Evolutionary conservation across 2,113 vertebrate species (phyloP), one percentile per base, ranked within the genome.

Genomic region (Megaceryle torquata): DNA sequence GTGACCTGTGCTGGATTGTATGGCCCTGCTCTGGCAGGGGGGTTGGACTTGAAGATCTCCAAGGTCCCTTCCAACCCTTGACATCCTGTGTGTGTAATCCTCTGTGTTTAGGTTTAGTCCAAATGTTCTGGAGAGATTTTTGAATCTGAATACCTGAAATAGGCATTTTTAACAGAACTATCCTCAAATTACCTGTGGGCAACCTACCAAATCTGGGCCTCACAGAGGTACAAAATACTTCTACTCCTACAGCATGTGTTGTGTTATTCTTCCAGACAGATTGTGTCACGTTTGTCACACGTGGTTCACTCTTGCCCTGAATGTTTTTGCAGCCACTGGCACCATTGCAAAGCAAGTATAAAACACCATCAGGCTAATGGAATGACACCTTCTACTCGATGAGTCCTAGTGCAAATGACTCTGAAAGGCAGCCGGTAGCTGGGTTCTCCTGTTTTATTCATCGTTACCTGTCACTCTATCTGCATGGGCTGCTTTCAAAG

Each of bases 401-500:
- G 44, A 87, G 26, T 80, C 50, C 82, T 65, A 37, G 44, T 6
- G 41, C 54, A 70, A 74, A 70, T 74, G 46, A 12, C 70, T 91
- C 76, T 15, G 4, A 33, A 48, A 86, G 50, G 51, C 21, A 9
- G n/a, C 1, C 0, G 56, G 29, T 65, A 86, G 31, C 15, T 63
- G 56, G 9, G 51, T 14, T 80, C 44, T 89, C 75, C 92, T 44
- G 80, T 57, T 71, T 51, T 57, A 35, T 37, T 41, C 74, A 33
- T 22, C 91, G 92, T 46, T 93, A 96, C 92, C 94, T 95, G 91
- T 77, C 83, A 70, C 85, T 71, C 53, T 89, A 17, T 92, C 78
- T 89, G 63, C 78, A 71, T 2, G 22, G 68, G 65, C 77, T 78
- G 72, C 92, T 95, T 88, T 97, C 96, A 97, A 96, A 95, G 95